phyloP scores from a whole-genome alignment of 2,113 vertebrate species.

The Tupaia chinensis region DNA sequence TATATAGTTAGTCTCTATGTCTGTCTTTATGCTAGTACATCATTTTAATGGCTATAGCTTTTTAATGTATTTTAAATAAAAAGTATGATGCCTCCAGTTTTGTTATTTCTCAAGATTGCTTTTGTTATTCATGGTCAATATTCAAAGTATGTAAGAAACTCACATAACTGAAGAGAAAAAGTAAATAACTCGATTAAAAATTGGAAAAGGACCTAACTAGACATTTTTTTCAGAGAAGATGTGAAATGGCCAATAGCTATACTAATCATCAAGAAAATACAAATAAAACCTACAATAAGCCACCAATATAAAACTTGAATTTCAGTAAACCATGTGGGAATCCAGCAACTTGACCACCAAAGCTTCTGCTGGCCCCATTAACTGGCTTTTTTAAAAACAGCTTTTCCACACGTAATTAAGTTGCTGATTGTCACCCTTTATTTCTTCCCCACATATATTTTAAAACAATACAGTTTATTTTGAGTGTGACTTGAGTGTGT shows the following conservation, averaged over 20 bases:
- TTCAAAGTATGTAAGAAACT: neutral
- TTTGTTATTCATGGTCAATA: neutral
- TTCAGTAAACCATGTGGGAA: too few species aligned
- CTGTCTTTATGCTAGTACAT: neutral
- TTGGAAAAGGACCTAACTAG: neutral
- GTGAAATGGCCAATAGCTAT: neutral
- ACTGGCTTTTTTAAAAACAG: too few species aligned
- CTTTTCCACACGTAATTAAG: too few species aligned
- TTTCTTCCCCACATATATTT: too few species aligned
- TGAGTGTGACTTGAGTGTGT: too few species aligned
- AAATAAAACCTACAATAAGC: neutral
- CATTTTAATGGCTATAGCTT: neutral
- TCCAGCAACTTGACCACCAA: too few species aligned
- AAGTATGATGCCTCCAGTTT: neutral
- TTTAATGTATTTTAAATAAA: neutral
- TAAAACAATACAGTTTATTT: too few species aligned
- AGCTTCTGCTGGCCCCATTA: too few species aligned
- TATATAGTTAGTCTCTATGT: neutral
- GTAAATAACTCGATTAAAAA: neutral
- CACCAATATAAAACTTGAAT: too few species aligned
- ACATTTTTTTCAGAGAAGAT: neutral
- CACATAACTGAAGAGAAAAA: neutral
- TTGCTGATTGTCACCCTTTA: too few species aligned
- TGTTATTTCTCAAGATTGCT: neutral
- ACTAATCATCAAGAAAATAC: neutral